Percentiles rank a stretch among this genome's conserved stretches.
phyloP scores from a whole-genome alignment of 2,113 vertebrate genomes.

The Neopipo cinnamomea region DNA sequence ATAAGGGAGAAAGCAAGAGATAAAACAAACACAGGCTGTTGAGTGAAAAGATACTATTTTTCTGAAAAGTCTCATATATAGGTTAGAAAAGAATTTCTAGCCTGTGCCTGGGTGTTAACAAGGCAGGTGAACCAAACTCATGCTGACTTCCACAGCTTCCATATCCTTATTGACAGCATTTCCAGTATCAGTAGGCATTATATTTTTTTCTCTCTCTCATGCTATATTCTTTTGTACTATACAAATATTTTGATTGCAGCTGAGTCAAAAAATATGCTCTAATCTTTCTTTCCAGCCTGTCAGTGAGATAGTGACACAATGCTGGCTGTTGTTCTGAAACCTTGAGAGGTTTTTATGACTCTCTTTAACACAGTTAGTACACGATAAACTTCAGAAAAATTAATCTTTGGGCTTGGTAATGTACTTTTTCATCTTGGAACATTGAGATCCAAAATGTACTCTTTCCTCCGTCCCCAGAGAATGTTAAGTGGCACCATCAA shows the following conservation, averaged over 20 bases:
- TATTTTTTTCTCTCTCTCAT: neutral
- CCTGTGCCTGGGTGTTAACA: neutral
- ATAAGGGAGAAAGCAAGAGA: neutral
- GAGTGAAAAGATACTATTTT: neutral
- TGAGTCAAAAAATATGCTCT: neutral
- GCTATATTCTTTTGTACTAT: neutral
- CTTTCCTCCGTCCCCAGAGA: neutral
- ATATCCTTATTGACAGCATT: neutral
- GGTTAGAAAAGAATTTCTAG: neutral
- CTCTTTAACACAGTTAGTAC: neutral
- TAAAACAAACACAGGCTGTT: neutral
- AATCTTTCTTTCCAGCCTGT: neutral
- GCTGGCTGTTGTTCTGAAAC: constrained; percentile 3
- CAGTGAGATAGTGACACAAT: neutral
- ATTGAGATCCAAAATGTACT: neutral
- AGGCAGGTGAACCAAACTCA: neutral
- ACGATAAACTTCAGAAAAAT: constrained; percentile 2
- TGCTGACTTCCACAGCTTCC: neutral
- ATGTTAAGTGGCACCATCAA: constrained; percentile 38
- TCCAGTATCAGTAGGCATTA: neutral
- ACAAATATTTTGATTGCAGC: constrained; percentile 19
- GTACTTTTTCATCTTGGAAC: neutral
- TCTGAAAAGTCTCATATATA: neutral
- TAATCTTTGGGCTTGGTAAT: neutral
- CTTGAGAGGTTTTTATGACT: neutral